Evolutionary conservation across 1,140 invertebrate genomes (phyloP).

Genomic region (Drosophila nannoptera): DNA sequence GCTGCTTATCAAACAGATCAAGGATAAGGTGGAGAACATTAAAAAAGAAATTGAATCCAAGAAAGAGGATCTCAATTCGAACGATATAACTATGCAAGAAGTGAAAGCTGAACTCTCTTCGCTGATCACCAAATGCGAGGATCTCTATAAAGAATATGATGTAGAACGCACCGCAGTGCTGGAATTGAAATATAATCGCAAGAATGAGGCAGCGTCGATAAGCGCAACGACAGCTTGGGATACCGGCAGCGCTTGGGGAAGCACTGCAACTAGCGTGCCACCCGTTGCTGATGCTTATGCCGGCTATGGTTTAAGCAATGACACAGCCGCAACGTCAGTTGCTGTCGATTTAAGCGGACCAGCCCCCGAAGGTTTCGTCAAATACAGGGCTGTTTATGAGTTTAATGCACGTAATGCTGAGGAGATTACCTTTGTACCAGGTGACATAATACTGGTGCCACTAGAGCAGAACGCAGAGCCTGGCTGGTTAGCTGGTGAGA

Average conservation of each 20-base stretch:
- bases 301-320: constrained; percentile 47
- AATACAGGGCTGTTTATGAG: constrained; percentile 95
- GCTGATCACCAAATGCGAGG: constrained; percentile 82
- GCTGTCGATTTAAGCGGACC: constrained; percentile 71
- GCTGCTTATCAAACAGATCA: constrained; percentile 90
- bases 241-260: constrained; percentile 80
- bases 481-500: constrained; percentile 97
- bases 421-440: constrained; percentile 95
- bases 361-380: constrained; percentile 81
- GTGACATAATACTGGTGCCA: constrained; percentile 94
- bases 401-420: constrained; percentile 95
- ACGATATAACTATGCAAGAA: constrained; percentile 87
- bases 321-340: constrained; percentile 48
- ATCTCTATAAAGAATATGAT: constrained; percentile 82
- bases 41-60: constrained; percentile 86
- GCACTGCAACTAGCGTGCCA: constrained; percentile 47
- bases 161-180: constrained; percentile 81
- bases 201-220: constrained; percentile 64
- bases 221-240: constrained; percentile 78
- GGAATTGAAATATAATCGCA: constrained; percentile 81
- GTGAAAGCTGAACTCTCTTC: constrained; percentile 81
- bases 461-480: constrained; percentile 93
- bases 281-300: constrained; percentile 53
- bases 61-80: constrained; percentile 90
- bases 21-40: constrained; percentile 86